Evolutionary conservation across 1,140 invertebrate species (phyloP).

Genomic region (Drosophila paulistorum): DNA sequence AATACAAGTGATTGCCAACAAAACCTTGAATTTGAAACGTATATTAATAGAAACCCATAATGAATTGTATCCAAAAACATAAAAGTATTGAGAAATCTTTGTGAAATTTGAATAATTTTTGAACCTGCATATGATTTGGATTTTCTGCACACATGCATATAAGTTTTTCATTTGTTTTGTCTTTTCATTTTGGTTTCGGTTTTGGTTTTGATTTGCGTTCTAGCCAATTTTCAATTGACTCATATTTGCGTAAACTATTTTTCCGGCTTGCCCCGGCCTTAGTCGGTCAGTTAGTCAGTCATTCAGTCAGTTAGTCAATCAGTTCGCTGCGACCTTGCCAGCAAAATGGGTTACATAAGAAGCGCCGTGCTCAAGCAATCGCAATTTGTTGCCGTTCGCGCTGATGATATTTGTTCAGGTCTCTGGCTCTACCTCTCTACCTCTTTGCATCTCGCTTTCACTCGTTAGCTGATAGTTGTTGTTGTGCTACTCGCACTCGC

Average conservation of each 20-base stretch:
- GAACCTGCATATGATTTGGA: background rate
- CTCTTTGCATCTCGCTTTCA: background rate
- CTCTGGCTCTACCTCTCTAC: background rate
- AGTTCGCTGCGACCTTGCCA: slow-evolving; percentile 7
- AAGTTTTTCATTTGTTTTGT: background rate
- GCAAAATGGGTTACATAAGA: slow-evolving; percentile 2
- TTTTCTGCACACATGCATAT: background rate
- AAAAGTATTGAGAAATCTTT: no score
- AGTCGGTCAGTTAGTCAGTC: background rate
- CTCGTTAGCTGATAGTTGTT: background rate
- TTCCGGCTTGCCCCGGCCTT: slow-evolving; percentile 10
- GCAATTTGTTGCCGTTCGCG: slow-evolving; percentile 4
- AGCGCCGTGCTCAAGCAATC: slow-evolving; percentile 8
- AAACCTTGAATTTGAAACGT: no score
- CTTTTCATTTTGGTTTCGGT: background rate
- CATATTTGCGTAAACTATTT: slow-evolving; percentile 12
- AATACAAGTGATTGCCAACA: no score
- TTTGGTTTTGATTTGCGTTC: background rate
- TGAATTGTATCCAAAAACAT: no score
- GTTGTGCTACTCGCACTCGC: background rate
- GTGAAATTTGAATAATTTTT: background rate
- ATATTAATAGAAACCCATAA: no score
- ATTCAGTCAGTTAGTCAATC: background rate
- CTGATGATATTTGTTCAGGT: slow-evolving; percentile 8
- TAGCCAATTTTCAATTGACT: slow-evolving; percentile 7